These are phyloP conservation scores for Gymnarchus niloticus DNA, from an alignment of 2,113 vertebrate genomes.

Conservation along the genomic window DNA sequence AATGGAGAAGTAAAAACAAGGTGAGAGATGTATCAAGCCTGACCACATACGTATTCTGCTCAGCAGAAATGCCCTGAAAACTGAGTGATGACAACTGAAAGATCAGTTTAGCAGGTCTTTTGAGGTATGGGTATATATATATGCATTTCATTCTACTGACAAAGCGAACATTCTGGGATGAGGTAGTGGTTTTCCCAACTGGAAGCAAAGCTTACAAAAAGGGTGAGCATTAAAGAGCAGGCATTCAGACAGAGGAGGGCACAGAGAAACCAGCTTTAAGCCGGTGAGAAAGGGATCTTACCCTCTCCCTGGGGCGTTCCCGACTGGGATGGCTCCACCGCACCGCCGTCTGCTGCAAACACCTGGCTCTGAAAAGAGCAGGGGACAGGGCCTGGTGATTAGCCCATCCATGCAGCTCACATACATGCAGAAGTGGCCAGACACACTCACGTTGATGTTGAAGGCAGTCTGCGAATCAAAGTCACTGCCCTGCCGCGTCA, in stretches of 20 bases:
- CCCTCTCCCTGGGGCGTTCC: conserved; percentile 84
- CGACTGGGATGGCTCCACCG: conserved; percentile 74
- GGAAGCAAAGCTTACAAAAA: no score
- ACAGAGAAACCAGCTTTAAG: background rate
- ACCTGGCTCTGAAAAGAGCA: conserved; percentile 70
- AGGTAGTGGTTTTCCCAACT: no score
- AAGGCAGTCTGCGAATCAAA: conserved; percentile 83
- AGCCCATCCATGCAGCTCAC: background rate
- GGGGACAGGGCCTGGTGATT: background rate
- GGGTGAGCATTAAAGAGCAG: background rate
- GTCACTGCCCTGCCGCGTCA: conserved; percentile 83
- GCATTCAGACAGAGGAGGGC: background rate
- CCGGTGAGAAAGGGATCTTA: conserved; percentile 37
- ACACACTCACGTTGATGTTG: conserved; percentile 77
- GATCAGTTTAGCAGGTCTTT: background rate
- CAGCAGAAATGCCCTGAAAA: no score
- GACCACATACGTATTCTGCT: no score
- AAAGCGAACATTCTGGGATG: background rate
- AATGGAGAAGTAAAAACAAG: background rate
- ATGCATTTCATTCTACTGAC: background rate
- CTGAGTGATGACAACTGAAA: background rate
- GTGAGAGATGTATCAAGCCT: background rate
- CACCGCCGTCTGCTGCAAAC: conserved; percentile 78
- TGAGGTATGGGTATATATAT: no score
- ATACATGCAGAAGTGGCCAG: background rate